A percentile compares a stretch with the other conserved stretches of the same genome.
phyloP scores from a whole-genome alignment of 2,113 vertebrate species.

The Vireo altiloquus region DNA sequence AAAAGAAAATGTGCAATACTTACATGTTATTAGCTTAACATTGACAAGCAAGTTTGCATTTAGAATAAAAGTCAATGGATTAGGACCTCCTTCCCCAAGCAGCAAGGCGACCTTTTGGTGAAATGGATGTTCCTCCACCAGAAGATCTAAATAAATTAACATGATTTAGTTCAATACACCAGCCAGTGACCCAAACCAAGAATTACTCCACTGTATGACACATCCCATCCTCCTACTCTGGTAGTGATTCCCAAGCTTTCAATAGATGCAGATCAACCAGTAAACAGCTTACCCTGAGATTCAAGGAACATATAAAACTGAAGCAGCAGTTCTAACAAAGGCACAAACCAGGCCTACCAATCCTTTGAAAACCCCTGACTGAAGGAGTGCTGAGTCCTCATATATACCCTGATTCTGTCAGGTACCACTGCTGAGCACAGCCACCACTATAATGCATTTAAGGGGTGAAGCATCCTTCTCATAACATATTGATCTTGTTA shows the following conservation, averaged over 20 bases:
- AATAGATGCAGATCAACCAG: neutral
- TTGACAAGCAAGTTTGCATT: constrained; percentile 93
- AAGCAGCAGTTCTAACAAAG: neutral
- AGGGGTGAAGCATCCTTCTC: neutral
- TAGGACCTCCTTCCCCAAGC: constrained; percentile 78
- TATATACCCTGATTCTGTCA: too few relatives aligned
- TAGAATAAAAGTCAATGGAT: constrained; percentile 86
- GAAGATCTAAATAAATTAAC: constrained; percentile 67
- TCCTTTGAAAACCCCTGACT: neutral
- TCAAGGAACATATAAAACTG: neutral
- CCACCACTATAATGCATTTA: neutral
- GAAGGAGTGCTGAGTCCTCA: neutral
- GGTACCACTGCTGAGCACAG: neutral
- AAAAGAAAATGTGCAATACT: constrained; percentile 55
- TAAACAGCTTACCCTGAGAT: neutral
- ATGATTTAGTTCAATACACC: neutral
- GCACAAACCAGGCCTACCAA: neutral
- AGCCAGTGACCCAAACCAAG: neutral
- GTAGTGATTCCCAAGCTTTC: neutral
- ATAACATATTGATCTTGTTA: neutral
- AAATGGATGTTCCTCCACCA: constrained; percentile 84
- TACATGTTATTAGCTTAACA: constrained; percentile 86
- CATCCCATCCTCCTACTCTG: neutral
- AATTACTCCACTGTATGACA: neutral
- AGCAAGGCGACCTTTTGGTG: constrained; percentile 78